Evolutionary conservation across 2,113 vertebrate species (phyloP), one percentile per base, ranked within the genome.

Genomic region (Toxotes jaculatrix): DNA sequence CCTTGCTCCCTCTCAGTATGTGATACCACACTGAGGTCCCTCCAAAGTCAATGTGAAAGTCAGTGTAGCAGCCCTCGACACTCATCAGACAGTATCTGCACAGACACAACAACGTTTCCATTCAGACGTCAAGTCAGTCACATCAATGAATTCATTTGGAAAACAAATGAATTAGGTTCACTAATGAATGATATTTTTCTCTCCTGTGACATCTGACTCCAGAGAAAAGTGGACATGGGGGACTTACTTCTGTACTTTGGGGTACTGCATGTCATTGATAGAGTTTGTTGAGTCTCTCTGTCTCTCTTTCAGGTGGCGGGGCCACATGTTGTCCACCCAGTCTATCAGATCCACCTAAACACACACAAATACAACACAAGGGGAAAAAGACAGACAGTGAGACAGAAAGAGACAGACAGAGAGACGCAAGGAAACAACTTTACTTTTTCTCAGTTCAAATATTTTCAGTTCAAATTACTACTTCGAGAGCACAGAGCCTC

Each of bases 301-400:
- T 84, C 96, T 96, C 90, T 99, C 98, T 81, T 99, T 99, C 79
- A 99, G 93, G 88, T 99, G 98, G 32, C 98, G 96, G 36, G 98
- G 98, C 98, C 98, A 99, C 96, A 99, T 99, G 88, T 98, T 99
- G 92, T 99, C 98, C 60, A 99, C 97, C 98, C 98, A 99, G 93
- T 99, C 98, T 66, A 99, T 97, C 76, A 97, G 93, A 92, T 99
- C 98, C 87, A 99, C 97, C 98, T 99, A 5, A 10, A 68, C 11
- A 45, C 42, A 59, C n/a, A 87, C 7, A 51, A 21, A 21, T 4
- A 82, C 2, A 13, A 34, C 0, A 36, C 1, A 5, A 13, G 16
- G 23, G 1, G 42, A 0, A 6, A 3, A 0, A 23, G 7, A 23
- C 2, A 49, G 10, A 12, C 11, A 40, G 8, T 6, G 38, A 40